A percentile compares a stretch with the other conserved stretches of the same genome.
Conservation (phyloP, 2,113 vertebrate genomes). For the Rhinolophus sinicus region DNA sequence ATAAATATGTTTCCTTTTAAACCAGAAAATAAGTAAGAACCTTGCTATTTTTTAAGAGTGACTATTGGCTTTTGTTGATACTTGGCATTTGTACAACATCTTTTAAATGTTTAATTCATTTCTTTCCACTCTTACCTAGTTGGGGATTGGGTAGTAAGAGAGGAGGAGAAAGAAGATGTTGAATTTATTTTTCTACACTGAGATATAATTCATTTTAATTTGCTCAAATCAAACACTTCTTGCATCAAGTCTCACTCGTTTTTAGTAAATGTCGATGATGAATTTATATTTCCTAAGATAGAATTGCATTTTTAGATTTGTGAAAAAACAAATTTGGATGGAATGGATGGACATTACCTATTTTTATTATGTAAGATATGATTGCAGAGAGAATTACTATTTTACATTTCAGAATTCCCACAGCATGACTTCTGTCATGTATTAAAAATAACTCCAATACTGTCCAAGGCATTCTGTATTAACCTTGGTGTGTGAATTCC, state of each 20-base stretch:
- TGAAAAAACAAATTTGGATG: neutral
- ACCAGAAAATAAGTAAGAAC: conserved; percentile 18
- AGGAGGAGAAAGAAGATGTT: neutral
- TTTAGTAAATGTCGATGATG: neutral
- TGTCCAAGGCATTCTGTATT: conserved; percentile 36
- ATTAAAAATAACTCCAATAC: conserved; percentile 53
- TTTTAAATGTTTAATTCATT: neutral
- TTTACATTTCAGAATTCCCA: conserved; percentile 44
- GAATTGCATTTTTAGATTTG: neutral
- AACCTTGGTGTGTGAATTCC: conserved; percentile 49
- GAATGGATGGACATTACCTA: neutral
- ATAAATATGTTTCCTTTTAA: neutral
- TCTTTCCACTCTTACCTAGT: neutral
- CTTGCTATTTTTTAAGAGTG: neutral
- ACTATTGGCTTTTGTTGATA: neutral
- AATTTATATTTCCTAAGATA: neutral
- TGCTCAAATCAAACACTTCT: neutral
- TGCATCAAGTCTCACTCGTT: neutral
- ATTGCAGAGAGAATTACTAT: neutral
- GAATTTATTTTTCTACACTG: neutral
- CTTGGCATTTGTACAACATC: neutral
- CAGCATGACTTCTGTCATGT: neutral
- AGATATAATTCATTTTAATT: neutral
- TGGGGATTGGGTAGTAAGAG: neutral
- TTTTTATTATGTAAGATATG: conserved; percentile 6